Percentiles rank a stretch among this genome's conserved stretches.
Conservation (phyloP, 2,113 vertebrate species). For the Pandion haliaetus region DNA sequence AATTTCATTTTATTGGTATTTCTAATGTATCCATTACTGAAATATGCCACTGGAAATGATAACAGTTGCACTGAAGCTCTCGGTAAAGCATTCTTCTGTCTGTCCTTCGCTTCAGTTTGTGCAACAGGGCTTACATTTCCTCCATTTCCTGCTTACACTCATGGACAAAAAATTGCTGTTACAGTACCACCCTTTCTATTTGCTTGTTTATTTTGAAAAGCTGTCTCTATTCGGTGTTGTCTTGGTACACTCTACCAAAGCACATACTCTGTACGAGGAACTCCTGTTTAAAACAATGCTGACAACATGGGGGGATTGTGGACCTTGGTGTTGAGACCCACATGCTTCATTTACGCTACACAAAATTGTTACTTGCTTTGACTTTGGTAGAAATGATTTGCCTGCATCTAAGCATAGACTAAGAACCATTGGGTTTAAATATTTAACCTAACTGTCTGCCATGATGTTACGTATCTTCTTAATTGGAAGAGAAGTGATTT, state of each 20-base stretch:
- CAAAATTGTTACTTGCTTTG: not conserved
- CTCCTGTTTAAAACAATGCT: not conserved
- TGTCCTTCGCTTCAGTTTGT: not conserved
- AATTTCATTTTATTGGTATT: not conserved
- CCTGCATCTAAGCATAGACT: not conserved
- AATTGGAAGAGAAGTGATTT: not conserved
- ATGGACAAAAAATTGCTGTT: not conserved
- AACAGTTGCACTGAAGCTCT: constrained; percentile 30
- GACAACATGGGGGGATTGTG: not conserved
- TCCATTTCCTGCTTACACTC: not conserved
- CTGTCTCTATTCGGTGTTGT: not conserved
- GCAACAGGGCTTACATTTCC: not conserved
- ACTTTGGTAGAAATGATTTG: not conserved
- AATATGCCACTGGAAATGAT: constrained; percentile 34
- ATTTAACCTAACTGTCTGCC: not conserved
- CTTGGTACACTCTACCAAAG: not conserved
- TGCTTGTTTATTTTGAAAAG: constrained; percentile 32
- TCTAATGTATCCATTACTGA: not conserved
- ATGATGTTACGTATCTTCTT: not conserved
- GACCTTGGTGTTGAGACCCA: not conserved
- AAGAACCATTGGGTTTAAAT: not conserved
- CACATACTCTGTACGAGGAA: not conserved
- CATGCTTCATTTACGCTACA: fast-evolving
- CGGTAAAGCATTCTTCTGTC: not conserved
- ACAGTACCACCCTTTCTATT: not conserved